Percentiles rank a stretch among this genome's conserved stretches.
Evolutionary conservation across 2,797 vertebrate species (phyloP).

Genomic region (Squalus acanthias): DNA sequence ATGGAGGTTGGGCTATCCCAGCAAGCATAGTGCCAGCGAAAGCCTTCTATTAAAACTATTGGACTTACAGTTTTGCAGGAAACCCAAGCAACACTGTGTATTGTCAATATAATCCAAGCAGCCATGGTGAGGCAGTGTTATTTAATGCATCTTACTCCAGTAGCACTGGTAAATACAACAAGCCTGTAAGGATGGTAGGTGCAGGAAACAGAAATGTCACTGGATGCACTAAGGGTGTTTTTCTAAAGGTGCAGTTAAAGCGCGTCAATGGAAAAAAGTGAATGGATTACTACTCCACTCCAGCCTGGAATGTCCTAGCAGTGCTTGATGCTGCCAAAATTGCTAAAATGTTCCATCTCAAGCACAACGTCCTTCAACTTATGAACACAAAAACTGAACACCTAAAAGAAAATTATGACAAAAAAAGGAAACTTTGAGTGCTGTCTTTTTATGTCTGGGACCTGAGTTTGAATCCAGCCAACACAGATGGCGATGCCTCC

Average conservation of each 20-base stretch:
- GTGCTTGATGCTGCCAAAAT: not conserved
- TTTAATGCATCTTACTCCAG: not conserved
- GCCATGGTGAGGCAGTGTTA: not conserved
- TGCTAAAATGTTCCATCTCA: constrained; percentile 15
- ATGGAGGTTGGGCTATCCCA: not conserved
- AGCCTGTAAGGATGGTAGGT: not conserved
- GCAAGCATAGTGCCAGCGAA: not conserved
- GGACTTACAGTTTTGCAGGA: not conserved
- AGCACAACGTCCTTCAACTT: not conserved
- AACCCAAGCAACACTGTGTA: not conserved
- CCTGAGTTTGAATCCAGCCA: constrained; percentile 26
- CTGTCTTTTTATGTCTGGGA: not conserved
- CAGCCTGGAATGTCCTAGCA: not conserved
- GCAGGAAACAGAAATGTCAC: not conserved
- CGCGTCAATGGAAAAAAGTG: not conserved
- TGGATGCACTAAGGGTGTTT: not conserved
- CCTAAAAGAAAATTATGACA: not conserved
- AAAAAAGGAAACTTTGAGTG: constrained; percentile 30
- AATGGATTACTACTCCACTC: not conserved
- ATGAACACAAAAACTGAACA: not conserved
- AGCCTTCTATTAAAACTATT: not conserved
- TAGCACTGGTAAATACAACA: not conserved
- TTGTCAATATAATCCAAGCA: not conserved
- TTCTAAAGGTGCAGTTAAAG: not conserved
- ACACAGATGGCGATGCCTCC: not conserved